These are phyloP conservation scores for Pelagia noctiluca DNA, from an alignment of 30 jellyfish, hydroid and myxozoan species.

Conservation along the genomic window DNA sequence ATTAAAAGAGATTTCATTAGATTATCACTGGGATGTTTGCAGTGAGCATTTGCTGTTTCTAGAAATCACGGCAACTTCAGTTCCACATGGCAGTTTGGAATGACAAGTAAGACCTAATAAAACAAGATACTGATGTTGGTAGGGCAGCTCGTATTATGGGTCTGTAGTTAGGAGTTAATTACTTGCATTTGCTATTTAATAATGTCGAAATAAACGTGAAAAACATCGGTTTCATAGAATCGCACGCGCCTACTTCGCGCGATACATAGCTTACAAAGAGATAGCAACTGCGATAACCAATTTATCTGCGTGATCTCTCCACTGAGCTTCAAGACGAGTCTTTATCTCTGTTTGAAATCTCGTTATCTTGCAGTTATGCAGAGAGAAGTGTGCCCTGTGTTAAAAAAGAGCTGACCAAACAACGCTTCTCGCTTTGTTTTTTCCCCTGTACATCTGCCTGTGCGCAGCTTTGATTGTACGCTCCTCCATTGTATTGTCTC, in stretches of 20 bases:
- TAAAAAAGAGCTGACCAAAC: conserved; percentile 30
- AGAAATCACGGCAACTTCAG: too few species aligned
- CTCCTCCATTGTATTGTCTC: conserved; percentile 35
- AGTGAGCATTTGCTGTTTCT: too few species aligned
- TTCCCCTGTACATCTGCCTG: conserved; percentile 56
- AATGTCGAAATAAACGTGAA: too few species aligned
- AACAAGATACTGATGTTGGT: too few species aligned
- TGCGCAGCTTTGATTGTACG: conserved; percentile 47
- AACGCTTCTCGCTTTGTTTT: conserved; percentile 45
- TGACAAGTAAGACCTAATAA: too few species aligned
- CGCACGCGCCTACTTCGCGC: conserved; percentile 75
- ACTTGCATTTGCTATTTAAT: too few species aligned
- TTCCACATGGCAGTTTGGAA: too few species aligned
- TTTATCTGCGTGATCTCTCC: conserved; percentile 53
- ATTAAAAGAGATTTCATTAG: too few species aligned
- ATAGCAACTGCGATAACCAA: conserved; percentile 53
- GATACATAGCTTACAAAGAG: conserved; percentile 69
- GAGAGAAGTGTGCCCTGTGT: conserved; percentile 47
- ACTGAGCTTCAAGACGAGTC: conserved; percentile 39
- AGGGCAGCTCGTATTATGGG: too few species aligned
- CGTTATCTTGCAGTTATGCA: conserved; percentile 21
- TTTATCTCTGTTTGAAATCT: conserved; percentile 46
- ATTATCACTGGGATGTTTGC: too few species aligned
- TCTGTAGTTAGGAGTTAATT: too few species aligned
- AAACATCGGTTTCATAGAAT: conserved; percentile 17